A percentile compares a stretch with the other conserved stretches of the same genome.
Conservation (phyloP, 35 echinoderm and acorn worm genomes). For the Heliocidaris erythrogramma region DNA sequence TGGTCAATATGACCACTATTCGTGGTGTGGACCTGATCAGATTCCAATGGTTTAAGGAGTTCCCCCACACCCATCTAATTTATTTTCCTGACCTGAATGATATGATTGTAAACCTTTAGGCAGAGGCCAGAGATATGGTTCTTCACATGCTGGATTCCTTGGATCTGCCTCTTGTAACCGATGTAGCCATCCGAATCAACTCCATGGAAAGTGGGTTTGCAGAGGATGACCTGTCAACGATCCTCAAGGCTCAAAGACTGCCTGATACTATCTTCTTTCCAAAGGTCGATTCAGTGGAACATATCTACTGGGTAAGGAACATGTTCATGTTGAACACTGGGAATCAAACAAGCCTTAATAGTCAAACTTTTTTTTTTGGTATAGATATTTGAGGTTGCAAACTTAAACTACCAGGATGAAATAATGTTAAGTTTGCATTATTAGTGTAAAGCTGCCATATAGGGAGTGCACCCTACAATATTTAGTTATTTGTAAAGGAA, state of each 20-base stretch:
- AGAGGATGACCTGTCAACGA: conserved; percentile 71
- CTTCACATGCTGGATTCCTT: conserved; percentile 64
- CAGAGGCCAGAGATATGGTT: conserved; percentile 74
- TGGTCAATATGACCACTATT: too few relatives aligned
- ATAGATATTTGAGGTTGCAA: too few relatives aligned
- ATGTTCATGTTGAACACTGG: too few relatives aligned
- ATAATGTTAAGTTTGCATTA: too few relatives aligned
- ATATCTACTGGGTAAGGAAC: conserved; percentile 83
- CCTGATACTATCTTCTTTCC: conserved; percentile 87
- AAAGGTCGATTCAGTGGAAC: conserved; percentile 77
- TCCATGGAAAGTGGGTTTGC: conserved; percentile 78
- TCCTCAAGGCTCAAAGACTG: conserved; percentile 75
- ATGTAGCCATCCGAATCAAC: conserved; percentile 82
- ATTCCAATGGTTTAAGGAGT: neutral
- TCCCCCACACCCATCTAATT: neutral
- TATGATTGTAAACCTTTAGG: conserved; percentile 48
- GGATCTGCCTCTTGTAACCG: conserved; percentile 55
- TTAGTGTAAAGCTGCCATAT: too few relatives aligned
- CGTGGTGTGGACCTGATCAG: neutral
- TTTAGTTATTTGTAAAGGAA: too few relatives aligned
- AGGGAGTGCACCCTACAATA: too few relatives aligned
- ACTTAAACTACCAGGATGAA: too few relatives aligned
- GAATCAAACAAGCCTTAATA: too few relatives aligned
- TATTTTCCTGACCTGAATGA: neutral
- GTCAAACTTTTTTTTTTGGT: too few relatives aligned